These are phyloP conservation scores for Nesogale talazaci DNA, from an alignment of 2,113 vertebrate species.

Conservation along the genomic window DNA sequence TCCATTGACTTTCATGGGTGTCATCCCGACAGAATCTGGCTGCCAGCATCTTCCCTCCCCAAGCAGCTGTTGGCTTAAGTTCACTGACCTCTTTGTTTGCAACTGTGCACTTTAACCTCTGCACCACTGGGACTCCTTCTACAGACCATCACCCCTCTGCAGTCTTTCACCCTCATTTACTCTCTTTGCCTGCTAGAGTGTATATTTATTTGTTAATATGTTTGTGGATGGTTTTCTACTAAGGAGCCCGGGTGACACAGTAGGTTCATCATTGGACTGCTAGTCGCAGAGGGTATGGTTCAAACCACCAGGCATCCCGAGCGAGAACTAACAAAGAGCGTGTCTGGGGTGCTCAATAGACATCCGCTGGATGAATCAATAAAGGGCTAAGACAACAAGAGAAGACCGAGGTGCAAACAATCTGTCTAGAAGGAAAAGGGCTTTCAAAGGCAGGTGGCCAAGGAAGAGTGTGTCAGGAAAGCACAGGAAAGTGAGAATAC, in stretches of 20 bases:
- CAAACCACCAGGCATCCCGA: no score
- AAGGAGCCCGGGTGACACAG: no score
- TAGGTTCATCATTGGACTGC: no score
- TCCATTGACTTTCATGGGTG: neutral
- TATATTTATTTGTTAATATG: neutral
- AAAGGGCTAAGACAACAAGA: neutral
- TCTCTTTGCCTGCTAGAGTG: neutral
- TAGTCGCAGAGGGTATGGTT: no score
- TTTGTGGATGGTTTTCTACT: neutral
- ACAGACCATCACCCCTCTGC: no score
- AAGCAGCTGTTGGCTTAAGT: neutral
- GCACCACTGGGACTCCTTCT: neutral
- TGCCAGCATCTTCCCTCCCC: neutral
- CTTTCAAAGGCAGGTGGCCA: neutral
- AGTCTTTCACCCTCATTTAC: neutral
- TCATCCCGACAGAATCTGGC: neutral
- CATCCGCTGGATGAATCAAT: neutral
- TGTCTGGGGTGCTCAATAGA: slow-evolving; percentile 11
- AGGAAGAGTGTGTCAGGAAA: neutral
- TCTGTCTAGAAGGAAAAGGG: neutral
- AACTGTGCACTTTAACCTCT: neutral
- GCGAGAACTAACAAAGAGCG: neutral
- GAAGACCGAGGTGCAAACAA: neutral
- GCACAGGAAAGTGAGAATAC: neutral
- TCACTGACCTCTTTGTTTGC: neutral